Evolutionary conservation across 1,140 invertebrate genomes (phyloP).

Genomic region (Tenebrio molitor): DNA sequence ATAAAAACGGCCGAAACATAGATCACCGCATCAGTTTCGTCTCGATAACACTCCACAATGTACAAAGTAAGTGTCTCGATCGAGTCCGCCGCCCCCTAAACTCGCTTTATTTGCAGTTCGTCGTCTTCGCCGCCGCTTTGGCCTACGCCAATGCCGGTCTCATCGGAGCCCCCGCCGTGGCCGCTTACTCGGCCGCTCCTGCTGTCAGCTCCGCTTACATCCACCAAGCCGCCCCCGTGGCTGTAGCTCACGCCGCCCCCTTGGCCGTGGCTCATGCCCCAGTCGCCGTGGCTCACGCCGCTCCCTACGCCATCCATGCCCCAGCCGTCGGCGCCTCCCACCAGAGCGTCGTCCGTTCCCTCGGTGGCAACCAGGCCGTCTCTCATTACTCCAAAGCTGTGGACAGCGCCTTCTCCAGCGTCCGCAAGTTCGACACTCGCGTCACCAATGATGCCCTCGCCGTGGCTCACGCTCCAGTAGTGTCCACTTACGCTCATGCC

Average conservation of each 20-base stretch:
- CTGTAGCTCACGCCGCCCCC: constrained; percentile 57
- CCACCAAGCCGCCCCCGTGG: constrained; percentile 56
- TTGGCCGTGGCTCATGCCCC: constrained; percentile 47
- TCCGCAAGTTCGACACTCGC: constrained; percentile 72
- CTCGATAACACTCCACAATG: constrained; percentile 42
- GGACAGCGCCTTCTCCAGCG: constrained; percentile 73
- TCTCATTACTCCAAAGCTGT: constrained; percentile 74
- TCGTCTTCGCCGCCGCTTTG: constrained; percentile 55
- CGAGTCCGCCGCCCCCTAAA: no score
- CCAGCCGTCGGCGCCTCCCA: constrained; percentile 69
- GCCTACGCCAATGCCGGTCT: constrained; percentile 61
- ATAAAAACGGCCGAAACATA: constrained; percentile 46
- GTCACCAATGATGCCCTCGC: constrained; percentile 71
- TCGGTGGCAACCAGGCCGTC: constrained; percentile 70
- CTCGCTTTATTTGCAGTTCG: neutral
- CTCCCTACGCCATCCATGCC: constrained; percentile 66
- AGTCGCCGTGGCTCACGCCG: constrained; percentile 57
- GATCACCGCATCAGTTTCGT: constrained; percentile 51
- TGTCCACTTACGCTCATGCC: constrained; percentile 44
- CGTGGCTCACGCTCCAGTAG: constrained; percentile 60
- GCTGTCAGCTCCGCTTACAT: constrained; percentile 51
- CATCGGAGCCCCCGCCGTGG: constrained; percentile 46
- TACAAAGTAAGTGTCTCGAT: constrained; percentile 51
- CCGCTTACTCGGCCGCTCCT: constrained; percentile 47
- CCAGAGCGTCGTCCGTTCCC: constrained; percentile 70